phyloP scores from a whole-genome alignment of 2,888 invertebrate species.

The Campoplex capitator region DNA sequence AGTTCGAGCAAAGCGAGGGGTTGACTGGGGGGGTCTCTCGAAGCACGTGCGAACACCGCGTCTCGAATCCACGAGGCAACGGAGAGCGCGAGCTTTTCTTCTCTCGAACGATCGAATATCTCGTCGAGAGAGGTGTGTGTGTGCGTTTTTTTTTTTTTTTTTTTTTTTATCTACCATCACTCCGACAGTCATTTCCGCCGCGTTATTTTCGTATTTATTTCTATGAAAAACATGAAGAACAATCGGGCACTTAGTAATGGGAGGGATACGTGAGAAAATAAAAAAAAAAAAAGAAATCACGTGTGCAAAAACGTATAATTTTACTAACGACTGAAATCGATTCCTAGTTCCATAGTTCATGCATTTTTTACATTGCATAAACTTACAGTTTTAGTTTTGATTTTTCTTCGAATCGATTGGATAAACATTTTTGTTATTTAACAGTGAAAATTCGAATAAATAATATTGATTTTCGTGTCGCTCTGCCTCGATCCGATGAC shows the following conservation, averaged over 20 bases:
- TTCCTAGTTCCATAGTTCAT: too few relatives aligned
- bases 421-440: not conserved
- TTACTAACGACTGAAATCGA: too few relatives aligned
- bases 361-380: too few relatives aligned
- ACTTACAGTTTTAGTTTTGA: too few relatives aligned
- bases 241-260: too few relatives aligned
- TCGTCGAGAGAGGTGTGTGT: not conserved
- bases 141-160: not conserved
- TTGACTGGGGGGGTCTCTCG: conserved; percentile 20
- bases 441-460: not conserved
- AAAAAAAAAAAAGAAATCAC: too few relatives aligned
- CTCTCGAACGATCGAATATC: conserved; percentile 19
- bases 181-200: not conserved
- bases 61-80: conserved; percentile 43
- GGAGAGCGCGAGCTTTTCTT: conserved; percentile 38
- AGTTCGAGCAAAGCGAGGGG: conserved; percentile 61
- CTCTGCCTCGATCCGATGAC: conserved; percentile 8
- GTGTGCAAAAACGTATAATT: too few relatives aligned
- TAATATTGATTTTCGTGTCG: not conserved
- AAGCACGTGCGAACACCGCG: conserved; percentile 70
- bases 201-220: not conserved
- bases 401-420: too few relatives aligned
- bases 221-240: too few relatives aligned
- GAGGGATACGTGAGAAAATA: too few relatives aligned
- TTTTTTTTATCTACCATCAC: conserved; percentile 20